These are phyloP conservation scores for Gymnoscopelus braueri DNA, from an alignment of 2,797 vertebrate species.

Conservation along the genomic window DNA sequence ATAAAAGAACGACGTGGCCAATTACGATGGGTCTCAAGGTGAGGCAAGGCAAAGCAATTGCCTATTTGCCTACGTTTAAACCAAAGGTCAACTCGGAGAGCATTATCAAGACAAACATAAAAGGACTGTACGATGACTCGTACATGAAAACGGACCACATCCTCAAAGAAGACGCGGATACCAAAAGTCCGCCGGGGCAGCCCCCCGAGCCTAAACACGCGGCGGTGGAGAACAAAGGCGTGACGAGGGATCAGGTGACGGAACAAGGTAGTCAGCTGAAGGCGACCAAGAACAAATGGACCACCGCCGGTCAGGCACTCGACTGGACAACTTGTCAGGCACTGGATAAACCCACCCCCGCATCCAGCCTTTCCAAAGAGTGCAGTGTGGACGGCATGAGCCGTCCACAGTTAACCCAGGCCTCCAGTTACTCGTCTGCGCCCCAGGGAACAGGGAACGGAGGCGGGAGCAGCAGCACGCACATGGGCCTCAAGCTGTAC, in stretches of 20 bases:
- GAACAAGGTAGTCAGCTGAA: conserved; percentile 77
- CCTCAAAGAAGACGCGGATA: too few species aligned
- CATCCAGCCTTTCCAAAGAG: conserved; percentile 68
- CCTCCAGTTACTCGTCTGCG: neutral
- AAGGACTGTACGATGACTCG: too few species aligned
- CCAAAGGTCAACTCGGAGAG: too few species aligned
- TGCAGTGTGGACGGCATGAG: conserved; percentile 54
- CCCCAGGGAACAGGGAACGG: neutral
- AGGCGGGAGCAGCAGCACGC: conserved; percentile 46
- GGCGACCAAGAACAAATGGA: conserved; percentile 57
- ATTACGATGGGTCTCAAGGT: too few species aligned
- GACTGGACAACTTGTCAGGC: conserved; percentile 46
- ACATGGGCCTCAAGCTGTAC: conserved; percentile 66
- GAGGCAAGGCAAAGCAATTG: too few species aligned
- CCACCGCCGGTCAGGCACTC: too few species aligned
- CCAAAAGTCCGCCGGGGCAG: too few species aligned
- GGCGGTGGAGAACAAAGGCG: conserved; percentile 61
- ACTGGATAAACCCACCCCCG: conserved; percentile 69
- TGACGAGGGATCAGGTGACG: conserved; percentile 78
- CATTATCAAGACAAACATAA: too few species aligned
- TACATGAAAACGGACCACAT: too few species aligned
- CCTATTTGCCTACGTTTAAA: too few species aligned
- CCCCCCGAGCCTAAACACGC: too few species aligned
- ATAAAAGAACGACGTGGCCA: too few species aligned
- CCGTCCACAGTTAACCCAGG: neutral